Conservation (phyloP, 2,888 invertebrate genomes). For the Diplolepis rosae region DNA sequence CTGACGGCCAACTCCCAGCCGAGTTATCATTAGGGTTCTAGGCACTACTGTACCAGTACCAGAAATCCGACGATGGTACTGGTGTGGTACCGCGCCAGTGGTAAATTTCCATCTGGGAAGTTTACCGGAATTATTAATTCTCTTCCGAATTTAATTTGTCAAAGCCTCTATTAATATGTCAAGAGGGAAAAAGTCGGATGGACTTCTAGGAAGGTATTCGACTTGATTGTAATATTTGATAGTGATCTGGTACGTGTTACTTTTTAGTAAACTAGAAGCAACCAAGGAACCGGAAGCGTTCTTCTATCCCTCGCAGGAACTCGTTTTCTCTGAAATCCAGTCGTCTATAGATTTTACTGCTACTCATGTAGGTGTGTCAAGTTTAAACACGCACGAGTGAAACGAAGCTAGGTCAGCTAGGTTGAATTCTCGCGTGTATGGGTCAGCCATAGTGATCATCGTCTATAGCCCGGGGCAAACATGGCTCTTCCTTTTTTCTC, state of each 20-base stretch:
- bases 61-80: no score
- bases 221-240: conserved; percentile 3
- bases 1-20: no score
- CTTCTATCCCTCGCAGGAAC: conserved; percentile 2
- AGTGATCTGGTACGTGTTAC: conserved; percentile 21
- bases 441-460: conserved; percentile 54
- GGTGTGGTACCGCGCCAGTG: no score
- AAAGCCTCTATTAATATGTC: no score
- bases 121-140: no score
- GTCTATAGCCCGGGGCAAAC: conserved; percentile 58
- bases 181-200: no score
- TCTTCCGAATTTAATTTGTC: no score
- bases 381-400: neutral
- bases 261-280: neutral
- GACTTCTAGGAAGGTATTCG: neutral
- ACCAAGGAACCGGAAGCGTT: neutral
- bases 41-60: no score
- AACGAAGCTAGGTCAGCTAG: conserved; percentile 56
- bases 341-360: conserved; percentile 25
- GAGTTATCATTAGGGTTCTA: no score
- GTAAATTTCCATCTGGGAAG: no score
- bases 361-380: conserved; percentile 24
- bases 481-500: conserved; percentile 37
- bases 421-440: conserved; percentile 53
- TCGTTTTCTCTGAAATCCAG: conserved; percentile 28